Conservation (phyloP, 2,888 invertebrate species). For the Leptopilina myrica region DNA sequence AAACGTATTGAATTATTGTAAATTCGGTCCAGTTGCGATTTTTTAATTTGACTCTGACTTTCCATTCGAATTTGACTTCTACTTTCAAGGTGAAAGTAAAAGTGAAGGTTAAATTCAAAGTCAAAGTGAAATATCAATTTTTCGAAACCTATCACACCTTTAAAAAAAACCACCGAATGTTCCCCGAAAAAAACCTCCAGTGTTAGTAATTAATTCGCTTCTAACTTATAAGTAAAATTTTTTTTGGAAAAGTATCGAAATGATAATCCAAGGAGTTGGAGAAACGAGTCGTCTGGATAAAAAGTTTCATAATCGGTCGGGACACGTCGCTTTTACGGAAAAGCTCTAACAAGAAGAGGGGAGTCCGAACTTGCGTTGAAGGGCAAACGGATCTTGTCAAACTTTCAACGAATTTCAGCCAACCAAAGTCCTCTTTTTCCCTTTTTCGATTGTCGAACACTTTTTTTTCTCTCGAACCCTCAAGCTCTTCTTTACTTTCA, state of each 20-base stretch:
- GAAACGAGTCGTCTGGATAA: slow-evolving; percentile 29
- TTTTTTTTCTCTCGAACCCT: slow-evolving; percentile 49
- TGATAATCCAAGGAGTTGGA: neutral
- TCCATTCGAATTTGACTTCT: too few relatives aligned
- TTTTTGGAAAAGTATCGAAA: neutral
- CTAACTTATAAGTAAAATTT: too few relatives aligned
- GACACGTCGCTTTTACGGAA: slow-evolving; percentile 44
- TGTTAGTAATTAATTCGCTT: too few relatives aligned
- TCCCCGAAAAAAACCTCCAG: too few relatives aligned
- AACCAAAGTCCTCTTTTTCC: slow-evolving; percentile 50
- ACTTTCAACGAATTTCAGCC: slow-evolving; percentile 61
- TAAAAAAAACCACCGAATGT: too few relatives aligned
- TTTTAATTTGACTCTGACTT: too few relatives aligned
- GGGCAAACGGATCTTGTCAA: slow-evolving; percentile 61
- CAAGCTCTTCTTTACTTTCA: slow-evolving; percentile 47
- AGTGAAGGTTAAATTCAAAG: too few relatives aligned
- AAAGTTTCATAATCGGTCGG: slow-evolving; percentile 45
- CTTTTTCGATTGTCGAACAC: slow-evolving; percentile 47
- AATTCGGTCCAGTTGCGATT: too few relatives aligned
- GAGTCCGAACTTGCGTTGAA: slow-evolving; percentile 52
- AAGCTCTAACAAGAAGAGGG: slow-evolving; percentile 41
- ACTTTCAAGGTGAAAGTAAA: too few relatives aligned
- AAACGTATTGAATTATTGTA: too few relatives aligned
- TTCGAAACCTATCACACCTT: too few relatives aligned
- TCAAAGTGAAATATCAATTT: too few relatives aligned